Percentiles rank a stretch among this genome's conserved stretches.
Conservation (phyloP, 2,888 invertebrate genomes). For the Mimumesa dahlbomi region DNA sequence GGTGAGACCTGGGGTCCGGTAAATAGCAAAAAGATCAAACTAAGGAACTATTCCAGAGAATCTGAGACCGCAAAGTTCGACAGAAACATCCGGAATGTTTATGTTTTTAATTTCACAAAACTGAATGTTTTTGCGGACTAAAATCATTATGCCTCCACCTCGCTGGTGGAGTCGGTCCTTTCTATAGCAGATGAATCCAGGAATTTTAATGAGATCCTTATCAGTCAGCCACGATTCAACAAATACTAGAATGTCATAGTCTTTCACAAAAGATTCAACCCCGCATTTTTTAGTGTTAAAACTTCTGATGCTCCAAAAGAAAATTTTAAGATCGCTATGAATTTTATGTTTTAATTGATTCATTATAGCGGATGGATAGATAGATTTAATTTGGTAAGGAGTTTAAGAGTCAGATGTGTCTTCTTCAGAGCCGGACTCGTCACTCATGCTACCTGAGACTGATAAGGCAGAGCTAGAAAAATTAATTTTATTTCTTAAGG, state of each 20-base stretch:
- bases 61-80: not conserved
- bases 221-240: slow-evolving; percentile 2
- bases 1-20: slow-evolving; percentile 1
- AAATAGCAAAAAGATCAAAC: not conserved
- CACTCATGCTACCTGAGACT: too few species aligned
- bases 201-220: not conserved
- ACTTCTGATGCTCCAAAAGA: slow-evolving; percentile 7
- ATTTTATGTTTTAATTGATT: too few species aligned
- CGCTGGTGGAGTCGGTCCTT: not conserved
- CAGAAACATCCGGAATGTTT: not conserved
- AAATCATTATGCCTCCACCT: slow-evolving; percentile 8
- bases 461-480: too few species aligned
- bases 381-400: too few species aligned
- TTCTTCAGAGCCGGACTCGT: too few species aligned
- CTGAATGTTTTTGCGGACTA: not conserved
- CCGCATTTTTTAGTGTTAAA: not conserved
- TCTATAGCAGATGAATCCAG: not conserved
- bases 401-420: too few species aligned
- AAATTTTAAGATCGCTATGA: not conserved
- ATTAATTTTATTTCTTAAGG: too few species aligned
- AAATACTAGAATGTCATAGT: slow-evolving; percentile 2
- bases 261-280: not conserved
- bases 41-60: not conserved
- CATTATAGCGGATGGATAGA: too few species aligned
- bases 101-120: not conserved